Evolutionary conservation across 2,888 invertebrate genomes (phyloP).

Genomic region (Drosophila cracens): DNA sequence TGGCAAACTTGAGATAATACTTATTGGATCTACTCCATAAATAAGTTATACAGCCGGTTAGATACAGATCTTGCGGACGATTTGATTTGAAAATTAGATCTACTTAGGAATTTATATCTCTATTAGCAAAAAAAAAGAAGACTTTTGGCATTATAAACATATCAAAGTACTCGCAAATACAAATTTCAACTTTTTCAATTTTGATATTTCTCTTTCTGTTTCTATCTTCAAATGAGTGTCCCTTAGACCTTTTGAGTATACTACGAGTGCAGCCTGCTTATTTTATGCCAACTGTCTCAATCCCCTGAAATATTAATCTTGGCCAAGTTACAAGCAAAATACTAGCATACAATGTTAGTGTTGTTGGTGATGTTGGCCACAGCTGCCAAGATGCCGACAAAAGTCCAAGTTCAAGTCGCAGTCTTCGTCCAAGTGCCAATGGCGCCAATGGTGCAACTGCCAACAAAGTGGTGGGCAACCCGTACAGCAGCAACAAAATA

Average conservation of each 20-base stretch:
- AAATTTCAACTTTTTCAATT: neutral
- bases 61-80: neutral
- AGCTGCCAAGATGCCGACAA: constrained; percentile 67
- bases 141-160: neutral
- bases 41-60: neutral
- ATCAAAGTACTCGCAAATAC: neutral
- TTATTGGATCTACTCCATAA: neutral
- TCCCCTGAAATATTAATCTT: constrained; percentile 51
- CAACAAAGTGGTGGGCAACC: constrained; percentile 52
- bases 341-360: constrained; percentile 54
- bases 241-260: constrained; percentile 9
- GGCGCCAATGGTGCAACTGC: constrained; percentile 52
- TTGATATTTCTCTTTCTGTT: neutral
- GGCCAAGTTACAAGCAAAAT: constrained; percentile 66
- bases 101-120: neutral
- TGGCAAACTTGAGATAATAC: neutral
- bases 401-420: constrained; percentile 51
- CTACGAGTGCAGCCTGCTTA: constrained; percentile 19
- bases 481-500: constrained; percentile 34
- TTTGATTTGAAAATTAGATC: neutral
- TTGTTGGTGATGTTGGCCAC: constrained; percentile 51
- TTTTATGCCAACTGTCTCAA: constrained; percentile 40
- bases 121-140: neutral
- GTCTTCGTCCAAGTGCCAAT: constrained; percentile 48
- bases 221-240: constrained; percentile 1